Evolutionary conservation across 1,140 invertebrate species (phyloP).

Genomic region (Tetramorium simillimum): DNA sequence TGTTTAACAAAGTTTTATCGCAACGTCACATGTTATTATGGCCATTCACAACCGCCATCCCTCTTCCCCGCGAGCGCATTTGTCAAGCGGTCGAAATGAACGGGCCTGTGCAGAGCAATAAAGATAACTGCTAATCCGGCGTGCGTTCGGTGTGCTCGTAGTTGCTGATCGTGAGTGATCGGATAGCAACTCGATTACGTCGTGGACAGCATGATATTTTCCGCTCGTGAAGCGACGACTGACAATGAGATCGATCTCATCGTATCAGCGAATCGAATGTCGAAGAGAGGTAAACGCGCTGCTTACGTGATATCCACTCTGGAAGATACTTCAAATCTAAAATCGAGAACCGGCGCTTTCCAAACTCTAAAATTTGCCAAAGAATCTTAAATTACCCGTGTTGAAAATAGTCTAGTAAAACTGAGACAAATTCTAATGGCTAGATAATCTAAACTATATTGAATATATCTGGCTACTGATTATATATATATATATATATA

Average conservation of each 20-base stretch:
- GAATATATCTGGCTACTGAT: too few relatives aligned
- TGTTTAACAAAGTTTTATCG: slow-evolving; percentile 46
- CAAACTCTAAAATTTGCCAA: neutral
- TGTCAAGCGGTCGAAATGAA: slow-evolving; percentile 32
- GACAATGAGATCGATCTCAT: neutral
- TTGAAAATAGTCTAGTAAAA: too few relatives aligned
- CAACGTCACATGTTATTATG: slow-evolving; percentile 39
- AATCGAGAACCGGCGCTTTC: neutral
- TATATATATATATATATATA: too few relatives aligned
- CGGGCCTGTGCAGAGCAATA: neutral
- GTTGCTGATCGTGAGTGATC: slow-evolving; percentile 14
- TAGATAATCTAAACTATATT: too few relatives aligned
- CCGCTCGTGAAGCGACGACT: neutral
- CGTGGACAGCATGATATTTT: slow-evolving; percentile 16
- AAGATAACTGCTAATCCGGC: slow-evolving; percentile 32
- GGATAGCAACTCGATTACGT: slow-evolving; percentile 1
- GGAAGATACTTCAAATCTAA: neutral
- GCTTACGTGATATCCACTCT: neutral
- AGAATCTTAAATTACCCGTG: neutral
- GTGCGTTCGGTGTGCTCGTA: neutral
- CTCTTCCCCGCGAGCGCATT: neutral
- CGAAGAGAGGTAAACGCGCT: neutral
- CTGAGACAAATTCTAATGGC: too few relatives aligned
- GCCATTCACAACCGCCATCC: neutral
- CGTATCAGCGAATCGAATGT: neutral